Evolutionary conservation across 2,113 vertebrate species (phyloP), one percentile per base, ranked within the genome.

Genomic region (Nesoenas mayeri): DNA sequence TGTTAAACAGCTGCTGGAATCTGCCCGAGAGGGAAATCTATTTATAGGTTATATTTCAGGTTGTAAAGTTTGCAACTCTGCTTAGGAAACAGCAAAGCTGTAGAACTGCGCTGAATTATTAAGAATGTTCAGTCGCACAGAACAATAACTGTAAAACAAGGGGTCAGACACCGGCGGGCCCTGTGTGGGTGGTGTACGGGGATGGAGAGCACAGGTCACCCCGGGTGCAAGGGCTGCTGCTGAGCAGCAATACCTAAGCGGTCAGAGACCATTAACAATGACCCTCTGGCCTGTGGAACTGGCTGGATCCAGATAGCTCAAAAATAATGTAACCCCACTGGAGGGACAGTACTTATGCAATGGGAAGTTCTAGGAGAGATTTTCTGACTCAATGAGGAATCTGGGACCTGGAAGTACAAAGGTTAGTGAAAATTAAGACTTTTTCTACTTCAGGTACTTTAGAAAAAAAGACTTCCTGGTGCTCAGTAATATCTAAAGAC

Each of bases 1-100:
- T 91, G 93, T 95, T 65, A 77, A 95, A 94, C 93, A 95, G 93
- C 89, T 91, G 69, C 84, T 84, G 80, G 72, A 21, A 88, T 48
- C 96, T 92, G 89, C 88, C 95, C 19, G 6, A 56, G 56, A 86
- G 95, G 85, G 34, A 95, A 96, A 72, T 75, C 83, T 62, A 44
- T 48, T 88, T 80, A 24, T 19, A 50, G 66, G 10, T 58, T 65
- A 69, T 92, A 28, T 84, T 91, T 81, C n/a, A 80, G 53, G 58
- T 89, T 72, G 92, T 96, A 95, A 95, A 93, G 32, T 72, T 90
- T 75, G 85, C 80, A 61, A 2, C 73, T 1, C 2, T 3, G 69
- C 95, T n/a, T 53, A 66, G 82, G 53, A 70, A 96, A 86, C 34
- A 90, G 88, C 85, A 64, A 16, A 74, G 85, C 58, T 71, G 5